Conservation (phyloP, 2,113 vertebrate species). For the Hemiscyllium ocellatum region DNA sequence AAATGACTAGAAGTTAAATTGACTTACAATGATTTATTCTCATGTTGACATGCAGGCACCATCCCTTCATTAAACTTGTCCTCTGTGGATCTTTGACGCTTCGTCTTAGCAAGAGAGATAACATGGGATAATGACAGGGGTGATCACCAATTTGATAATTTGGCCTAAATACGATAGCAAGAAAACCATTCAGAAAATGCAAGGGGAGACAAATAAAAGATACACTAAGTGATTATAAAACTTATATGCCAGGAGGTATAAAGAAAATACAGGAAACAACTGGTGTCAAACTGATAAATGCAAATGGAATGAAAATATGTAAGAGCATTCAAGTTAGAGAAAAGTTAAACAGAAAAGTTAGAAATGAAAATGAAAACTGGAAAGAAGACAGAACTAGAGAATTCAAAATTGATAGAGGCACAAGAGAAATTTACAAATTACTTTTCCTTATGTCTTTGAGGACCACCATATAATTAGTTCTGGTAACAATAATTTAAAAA, state of each 20-base stretch:
- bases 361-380: background rate
- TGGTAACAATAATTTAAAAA: background rate
- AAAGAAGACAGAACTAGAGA: background rate
- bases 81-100: background rate
- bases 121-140: background rate
- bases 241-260: background rate
- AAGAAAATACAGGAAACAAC: background rate
- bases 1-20: background rate
- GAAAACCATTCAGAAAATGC: background rate
- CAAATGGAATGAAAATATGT: background rate
- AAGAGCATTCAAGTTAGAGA: background rate
- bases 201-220: background rate
- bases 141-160: background rate
- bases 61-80: background rate
- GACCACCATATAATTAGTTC: background rate
- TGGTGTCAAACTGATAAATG: background rate
- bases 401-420: background rate
- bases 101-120: background rate
- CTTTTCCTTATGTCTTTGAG: background rate
- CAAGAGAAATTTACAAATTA: background rate
- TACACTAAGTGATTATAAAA: no score
- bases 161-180: background rate
- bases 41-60: no score
- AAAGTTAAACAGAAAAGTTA: background rate
- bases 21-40: background rate